phyloP scores from a whole-genome alignment of 1,140 invertebrate species.

The Chlorops oryzae region DNA sequence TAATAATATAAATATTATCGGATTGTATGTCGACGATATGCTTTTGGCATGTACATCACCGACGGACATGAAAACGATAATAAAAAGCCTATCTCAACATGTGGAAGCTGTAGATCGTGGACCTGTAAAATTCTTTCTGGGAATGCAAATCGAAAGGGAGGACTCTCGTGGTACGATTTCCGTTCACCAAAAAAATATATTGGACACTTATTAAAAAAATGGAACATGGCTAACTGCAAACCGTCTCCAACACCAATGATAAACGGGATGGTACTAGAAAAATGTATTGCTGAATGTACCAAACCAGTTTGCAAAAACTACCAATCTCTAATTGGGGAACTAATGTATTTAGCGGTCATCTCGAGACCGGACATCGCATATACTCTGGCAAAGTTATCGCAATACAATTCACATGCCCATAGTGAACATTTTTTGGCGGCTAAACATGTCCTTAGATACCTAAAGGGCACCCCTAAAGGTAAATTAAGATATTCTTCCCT shows the following conservation, averaged over 20 bases:
- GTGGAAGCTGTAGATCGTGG: constrained; percentile 27
- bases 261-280: neutral
- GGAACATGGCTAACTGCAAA: neutral
- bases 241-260: neutral
- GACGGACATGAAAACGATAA: constrained; percentile 14
- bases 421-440: neutral
- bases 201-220: neutral
- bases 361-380: constrained; percentile 1
- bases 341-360: neutral
- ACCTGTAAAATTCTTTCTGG: constrained; percentile 26
- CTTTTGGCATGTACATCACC: constrained; percentile 13
- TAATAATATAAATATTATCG: constrained; percentile 4
- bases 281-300: neutral
- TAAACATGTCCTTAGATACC: constrained; percentile 1
- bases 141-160: constrained; percentile 28
- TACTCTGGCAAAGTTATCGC: neutral
- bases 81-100: constrained; percentile 15
- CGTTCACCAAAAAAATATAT: neutral
- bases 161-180: neutral
- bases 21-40: constrained; percentile 15
- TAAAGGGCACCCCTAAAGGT: neutral
- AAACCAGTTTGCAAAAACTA: neutral
- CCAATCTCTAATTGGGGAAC: neutral
- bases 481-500: neutral
- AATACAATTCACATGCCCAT: neutral